phyloP scores from a whole-genome alignment of 2,888 invertebrate species.

The Drosophila emarginata region DNA sequence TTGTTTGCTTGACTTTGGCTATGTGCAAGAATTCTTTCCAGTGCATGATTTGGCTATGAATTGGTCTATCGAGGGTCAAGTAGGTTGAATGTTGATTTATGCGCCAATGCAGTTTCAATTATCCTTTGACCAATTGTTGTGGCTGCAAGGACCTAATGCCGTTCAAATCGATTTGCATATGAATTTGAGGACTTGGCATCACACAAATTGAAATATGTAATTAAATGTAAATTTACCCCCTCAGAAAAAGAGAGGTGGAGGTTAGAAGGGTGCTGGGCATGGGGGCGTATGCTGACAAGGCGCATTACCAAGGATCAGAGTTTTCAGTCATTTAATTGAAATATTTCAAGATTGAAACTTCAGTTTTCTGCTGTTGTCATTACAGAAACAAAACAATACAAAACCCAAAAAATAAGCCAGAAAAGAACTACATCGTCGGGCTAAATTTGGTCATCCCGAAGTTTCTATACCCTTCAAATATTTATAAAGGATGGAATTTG shows the following conservation, averaged over 20 bases:
- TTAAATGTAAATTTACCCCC: slow-evolving; percentile 71
- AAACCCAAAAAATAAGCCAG: neutral
- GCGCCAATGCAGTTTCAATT: slow-evolving; percentile 63
- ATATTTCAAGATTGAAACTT: slow-evolving; percentile 79
- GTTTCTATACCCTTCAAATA: too few species aligned
- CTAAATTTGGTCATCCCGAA: too few species aligned
- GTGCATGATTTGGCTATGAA: slow-evolving; percentile 56
- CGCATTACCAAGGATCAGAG: slow-evolving; percentile 61
- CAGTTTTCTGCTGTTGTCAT: slow-evolving; percentile 56
- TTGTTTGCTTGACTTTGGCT: slow-evolving; percentile 14
- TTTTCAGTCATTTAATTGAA: slow-evolving; percentile 80
- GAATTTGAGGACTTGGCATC: slow-evolving; percentile 23
- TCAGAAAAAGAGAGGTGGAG: neutral
- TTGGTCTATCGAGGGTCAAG: slow-evolving; percentile 25
- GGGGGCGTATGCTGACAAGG: slow-evolving; percentile 41
- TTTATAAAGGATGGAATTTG: too few species aligned
- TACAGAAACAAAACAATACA: slow-evolving; percentile 46
- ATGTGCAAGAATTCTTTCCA: slow-evolving; percentile 48
- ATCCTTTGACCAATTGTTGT: slow-evolving; percentile 38
- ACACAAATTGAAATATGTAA: slow-evolving; percentile 65
- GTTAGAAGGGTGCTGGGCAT: too few species aligned
- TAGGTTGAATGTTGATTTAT: slow-evolving; percentile 64
- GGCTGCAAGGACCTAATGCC: slow-evolving; percentile 3
- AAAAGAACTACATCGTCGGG: neutral
- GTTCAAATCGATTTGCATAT: slow-evolving; percentile 49